Percentiles rank a stretch among this genome's conserved stretches.
Conservation (phyloP, 2,113 vertebrate genomes). For the Turnix velox region DNA sequence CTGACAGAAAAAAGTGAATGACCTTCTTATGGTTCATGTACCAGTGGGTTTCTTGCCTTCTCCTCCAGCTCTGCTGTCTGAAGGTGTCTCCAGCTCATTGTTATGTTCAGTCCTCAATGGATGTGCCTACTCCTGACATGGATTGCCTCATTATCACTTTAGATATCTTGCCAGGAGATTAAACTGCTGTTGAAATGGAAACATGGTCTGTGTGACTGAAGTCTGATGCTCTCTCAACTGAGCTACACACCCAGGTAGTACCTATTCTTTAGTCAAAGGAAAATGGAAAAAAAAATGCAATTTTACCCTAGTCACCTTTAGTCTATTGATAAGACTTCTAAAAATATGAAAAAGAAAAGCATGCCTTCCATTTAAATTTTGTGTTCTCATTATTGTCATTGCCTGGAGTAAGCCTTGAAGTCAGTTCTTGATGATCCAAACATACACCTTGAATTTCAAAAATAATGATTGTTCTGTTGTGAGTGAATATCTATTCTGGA, state of each 20-base stretch:
- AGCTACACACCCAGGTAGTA: no score
- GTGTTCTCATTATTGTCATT: no score
- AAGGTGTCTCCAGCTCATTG: neutral
- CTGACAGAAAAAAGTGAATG: neutral
- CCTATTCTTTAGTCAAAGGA: neutral
- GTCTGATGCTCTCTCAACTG: no score
- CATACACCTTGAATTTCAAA: neutral
- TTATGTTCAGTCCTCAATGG: rapidly evolving
- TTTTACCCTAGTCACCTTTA: neutral
- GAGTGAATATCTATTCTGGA: neutral
- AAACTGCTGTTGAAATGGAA: neutral
- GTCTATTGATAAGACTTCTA: no score
- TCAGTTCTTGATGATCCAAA: neutral
- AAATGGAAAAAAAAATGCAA: no score
- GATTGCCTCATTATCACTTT: neutral
- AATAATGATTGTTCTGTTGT: neutral
- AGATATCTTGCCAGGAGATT: neutral
- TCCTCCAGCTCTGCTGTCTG: neutral
- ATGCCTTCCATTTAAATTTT: no score
- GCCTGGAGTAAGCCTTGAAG: neutral
- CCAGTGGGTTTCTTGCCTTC: neutral
- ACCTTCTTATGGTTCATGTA: neutral
- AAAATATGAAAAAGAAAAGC: no score
- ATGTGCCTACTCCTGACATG: neutral
- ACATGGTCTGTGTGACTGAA: no score